phyloP scores from a whole-genome alignment of 2,113 vertebrate genomes.

The Lycocorax pyrrhopterus region DNA sequence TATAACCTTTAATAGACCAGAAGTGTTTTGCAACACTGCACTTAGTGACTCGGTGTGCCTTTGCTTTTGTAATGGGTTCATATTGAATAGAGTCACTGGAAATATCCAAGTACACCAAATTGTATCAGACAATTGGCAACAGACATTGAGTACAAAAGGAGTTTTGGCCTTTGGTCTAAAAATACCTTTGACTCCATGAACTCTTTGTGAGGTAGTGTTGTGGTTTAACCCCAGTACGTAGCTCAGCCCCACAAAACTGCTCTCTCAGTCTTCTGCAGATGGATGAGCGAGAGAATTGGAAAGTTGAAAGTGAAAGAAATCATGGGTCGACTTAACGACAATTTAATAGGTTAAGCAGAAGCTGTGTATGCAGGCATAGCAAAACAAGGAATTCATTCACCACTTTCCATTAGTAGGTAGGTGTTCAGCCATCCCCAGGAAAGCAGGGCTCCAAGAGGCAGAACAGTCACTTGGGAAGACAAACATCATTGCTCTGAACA shows the following conservation, averaged over 20 bases:
- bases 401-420: accelerated
- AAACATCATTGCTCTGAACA: accelerated
- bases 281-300: not conserved
- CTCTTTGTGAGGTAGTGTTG: not conserved
- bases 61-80: not conserved
- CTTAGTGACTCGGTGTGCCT: not conserved
- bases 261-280: accelerated
- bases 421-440: not conserved
- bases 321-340: not conserved
- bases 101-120: not conserved
- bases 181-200: not conserved
- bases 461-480: not conserved
- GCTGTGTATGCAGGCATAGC: not conserved
- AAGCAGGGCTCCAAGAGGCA: accelerated
- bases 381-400: not conserved
- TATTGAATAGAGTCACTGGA: not conserved
- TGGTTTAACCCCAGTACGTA: not conserved
- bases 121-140: not conserved
- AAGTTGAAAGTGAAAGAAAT: not conserved
- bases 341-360: not conserved
- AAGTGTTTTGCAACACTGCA: not conserved
- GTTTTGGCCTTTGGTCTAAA: not conserved
- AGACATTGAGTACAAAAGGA: not conserved
- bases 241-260: not conserved
- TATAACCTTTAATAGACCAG: not conserved